Base-by-base conservation (phyloP, 1,140 invertebrate species). In the Tetramorium simillimum region DNA sequence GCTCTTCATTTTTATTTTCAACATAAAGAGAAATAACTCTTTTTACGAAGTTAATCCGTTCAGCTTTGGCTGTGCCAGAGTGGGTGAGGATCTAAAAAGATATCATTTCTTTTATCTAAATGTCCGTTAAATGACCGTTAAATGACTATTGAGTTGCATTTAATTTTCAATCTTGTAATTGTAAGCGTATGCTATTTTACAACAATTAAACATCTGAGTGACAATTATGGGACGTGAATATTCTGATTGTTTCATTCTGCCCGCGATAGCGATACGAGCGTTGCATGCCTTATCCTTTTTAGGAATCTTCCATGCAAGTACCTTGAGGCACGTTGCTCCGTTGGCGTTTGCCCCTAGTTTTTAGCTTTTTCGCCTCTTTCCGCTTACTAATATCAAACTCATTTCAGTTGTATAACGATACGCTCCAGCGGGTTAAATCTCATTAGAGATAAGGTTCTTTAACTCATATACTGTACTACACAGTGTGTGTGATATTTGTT, bases 231-330 rank as follows among this genome's bases (percentile, higher is more conserved):
- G 18, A 73, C 40, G 40, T 12, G 69, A 62, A 60, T 46, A 60
- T 84, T 84, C 18, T 21, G 53, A 84, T 84, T 84, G 28, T 60
- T 84, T 84, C 40, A 62, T 60, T 75, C 40, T 46, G 3, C 69
- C 10, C 56, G 69, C n/a, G 80, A 84, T 73, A 73, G 53, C 53
- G 53, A 84, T 60, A 84, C 40, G 53, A 75, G 53, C 69, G 7
- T 84, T 75, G 80, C 80, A 84, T 84, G 80, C 80, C 56, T 84
- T 84, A 84, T 84, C 80, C 80, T 43, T 60, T 75, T 84, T 24
- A 75, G 69, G 67, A 62, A 84, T 84, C 80, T 84, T 75, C 43
- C 80, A 84, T 84, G 80, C 80, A 84, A 84, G 53, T 84, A 84
- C 80, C 80, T 73, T 73, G 53, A 84, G 14, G 80, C 80, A 75